Evolutionary conservation across 2,113 vertebrate species (phyloP).

Genomic region (Hyla sarda): DNA sequence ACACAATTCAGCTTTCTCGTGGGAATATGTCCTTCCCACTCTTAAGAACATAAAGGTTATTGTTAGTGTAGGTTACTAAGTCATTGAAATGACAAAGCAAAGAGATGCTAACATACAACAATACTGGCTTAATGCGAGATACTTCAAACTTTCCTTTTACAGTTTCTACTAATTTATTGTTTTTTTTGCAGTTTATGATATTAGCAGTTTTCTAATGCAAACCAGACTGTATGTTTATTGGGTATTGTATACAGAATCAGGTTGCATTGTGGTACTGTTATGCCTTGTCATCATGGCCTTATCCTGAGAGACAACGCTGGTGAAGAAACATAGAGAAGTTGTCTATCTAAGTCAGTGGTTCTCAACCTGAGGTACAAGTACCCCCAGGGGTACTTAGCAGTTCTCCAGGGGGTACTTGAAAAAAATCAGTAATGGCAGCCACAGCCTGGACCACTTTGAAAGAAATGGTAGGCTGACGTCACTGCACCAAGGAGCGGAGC

Average conservation of each 20-base stretch:
- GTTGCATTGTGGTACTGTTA: background rate
- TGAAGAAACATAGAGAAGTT: background rate
- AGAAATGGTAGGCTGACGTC: no score
- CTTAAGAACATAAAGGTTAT: background rate
- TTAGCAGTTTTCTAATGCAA: background rate
- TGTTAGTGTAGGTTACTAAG: background rate
- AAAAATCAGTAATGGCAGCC: no score
- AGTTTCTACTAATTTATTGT: background rate
- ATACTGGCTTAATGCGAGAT: background rate
- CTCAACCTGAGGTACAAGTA: no score
- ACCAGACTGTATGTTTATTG: background rate
- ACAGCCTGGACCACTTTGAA: no score
- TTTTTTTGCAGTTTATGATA: background rate
- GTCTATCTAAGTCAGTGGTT: slow-evolving; percentile 18
- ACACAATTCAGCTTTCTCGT: background rate
- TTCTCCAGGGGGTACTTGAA: no score
- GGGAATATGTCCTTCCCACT: background rate
- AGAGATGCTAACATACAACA: background rate
- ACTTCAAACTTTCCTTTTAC: background rate
- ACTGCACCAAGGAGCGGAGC: no score
- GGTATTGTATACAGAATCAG: background rate
- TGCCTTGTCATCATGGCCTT: background rate
- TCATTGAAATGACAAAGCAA: background rate
- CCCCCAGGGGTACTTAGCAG: no score
- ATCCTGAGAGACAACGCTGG: slow-evolving; percentile 3